Conservation (phyloP, 2,888 invertebrate genomes). For the Sacculina carcini region DNA sequence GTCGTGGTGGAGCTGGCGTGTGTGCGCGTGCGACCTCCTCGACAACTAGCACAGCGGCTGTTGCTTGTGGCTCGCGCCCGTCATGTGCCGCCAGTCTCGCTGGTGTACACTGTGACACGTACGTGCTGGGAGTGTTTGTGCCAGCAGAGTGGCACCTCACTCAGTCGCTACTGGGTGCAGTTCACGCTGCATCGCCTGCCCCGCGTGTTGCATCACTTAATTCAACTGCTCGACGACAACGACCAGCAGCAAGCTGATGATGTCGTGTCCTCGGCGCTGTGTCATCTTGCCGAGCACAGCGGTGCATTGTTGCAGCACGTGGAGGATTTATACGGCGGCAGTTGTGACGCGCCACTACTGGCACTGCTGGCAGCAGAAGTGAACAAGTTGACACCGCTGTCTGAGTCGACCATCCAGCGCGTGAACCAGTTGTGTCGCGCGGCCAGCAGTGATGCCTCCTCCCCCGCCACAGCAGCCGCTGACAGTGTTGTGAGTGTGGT, state of each 20-base stretch:
- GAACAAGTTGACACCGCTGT: background rate
- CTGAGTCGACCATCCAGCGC: background rate
- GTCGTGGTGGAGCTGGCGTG: background rate
- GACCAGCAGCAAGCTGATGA: no score
- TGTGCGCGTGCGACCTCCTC: background rate
- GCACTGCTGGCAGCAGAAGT: background rate
- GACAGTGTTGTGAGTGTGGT: background rate
- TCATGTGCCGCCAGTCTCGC: no score
- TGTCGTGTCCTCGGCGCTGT: no score
- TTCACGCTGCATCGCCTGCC: slow-evolving; percentile 2
- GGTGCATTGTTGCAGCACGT: no score
- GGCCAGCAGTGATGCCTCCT: no score
- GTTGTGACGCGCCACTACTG: no score
- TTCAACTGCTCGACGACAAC: no score
- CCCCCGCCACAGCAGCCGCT: no score
- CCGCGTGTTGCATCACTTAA: no score
- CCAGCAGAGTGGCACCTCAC: background rate
- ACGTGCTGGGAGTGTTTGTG: background rate
- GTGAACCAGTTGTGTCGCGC: background rate
- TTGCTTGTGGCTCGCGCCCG: no score
- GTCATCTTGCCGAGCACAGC: no score
- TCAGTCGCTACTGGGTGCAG: slow-evolving; percentile 2
- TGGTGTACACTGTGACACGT: background rate
- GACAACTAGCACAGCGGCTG: background rate
- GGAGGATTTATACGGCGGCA: no score